phyloP scores from a whole-genome alignment of 2,888 invertebrate species.

The Anticlea derivata region DNA sequence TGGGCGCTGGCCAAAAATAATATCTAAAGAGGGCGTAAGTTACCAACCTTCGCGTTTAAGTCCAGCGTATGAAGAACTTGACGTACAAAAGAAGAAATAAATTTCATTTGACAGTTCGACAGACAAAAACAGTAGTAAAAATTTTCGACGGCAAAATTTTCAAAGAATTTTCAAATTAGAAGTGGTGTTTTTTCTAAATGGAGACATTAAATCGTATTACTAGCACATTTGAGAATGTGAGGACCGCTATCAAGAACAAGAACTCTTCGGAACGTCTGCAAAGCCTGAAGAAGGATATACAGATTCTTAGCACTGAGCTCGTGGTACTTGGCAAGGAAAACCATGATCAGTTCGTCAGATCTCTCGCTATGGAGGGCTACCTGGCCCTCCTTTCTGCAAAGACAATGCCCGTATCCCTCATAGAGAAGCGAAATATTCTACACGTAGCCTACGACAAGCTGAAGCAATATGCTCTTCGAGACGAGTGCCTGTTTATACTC shows the following conservation, averaged over 20 bases:
- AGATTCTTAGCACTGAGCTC: conserved; percentile 59
- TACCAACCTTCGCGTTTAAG: neutral
- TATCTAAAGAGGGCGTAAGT: neutral
- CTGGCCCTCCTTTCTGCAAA: conserved; percentile 67
- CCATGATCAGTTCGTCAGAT: conserved; percentile 61
- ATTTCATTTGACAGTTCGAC: conserved; percentile 16
- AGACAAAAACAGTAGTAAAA: conserved; percentile 16
- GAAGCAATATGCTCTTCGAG: conserved; percentile 56
- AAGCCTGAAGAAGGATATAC: conserved; percentile 63
- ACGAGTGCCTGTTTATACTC: conserved; percentile 78
- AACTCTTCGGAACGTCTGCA: conserved; percentile 58
- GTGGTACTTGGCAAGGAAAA: conserved; percentile 65
- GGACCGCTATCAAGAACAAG: conserved; percentile 60
- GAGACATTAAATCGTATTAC: conserved; percentile 63
- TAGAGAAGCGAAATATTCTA: conserved; percentile 66
- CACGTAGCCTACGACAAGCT: conserved; percentile 63
- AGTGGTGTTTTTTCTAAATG: conserved; percentile 46
- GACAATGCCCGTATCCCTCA: conserved; percentile 60
- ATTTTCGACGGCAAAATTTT: conserved; percentile 9
- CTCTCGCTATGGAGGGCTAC: conserved; percentile 74
- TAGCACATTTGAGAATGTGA: conserved; percentile 63
- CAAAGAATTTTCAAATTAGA: conserved; percentile 28
- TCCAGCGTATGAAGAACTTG: neutral
- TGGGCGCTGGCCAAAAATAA: too few relatives aligned
- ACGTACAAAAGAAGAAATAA: conserved; percentile 14